phyloP scores from a whole-genome alignment of 2,797 vertebrate genomes.

The Tarsius wallacei region DNA sequence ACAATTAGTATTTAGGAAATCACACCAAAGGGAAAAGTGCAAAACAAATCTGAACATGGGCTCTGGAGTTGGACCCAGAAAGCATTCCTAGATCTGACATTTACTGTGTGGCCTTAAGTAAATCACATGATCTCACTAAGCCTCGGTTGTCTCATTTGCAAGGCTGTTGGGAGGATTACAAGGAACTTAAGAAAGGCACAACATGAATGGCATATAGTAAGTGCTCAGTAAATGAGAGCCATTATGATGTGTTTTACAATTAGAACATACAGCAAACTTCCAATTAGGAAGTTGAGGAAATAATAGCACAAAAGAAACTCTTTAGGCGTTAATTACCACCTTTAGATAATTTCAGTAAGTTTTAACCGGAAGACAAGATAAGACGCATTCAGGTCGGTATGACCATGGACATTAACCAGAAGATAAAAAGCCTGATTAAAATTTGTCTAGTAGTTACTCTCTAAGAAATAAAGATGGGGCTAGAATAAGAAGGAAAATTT shows the following conservation, averaged over 20 bases:
- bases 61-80: not conserved
- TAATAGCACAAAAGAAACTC: not conserved
- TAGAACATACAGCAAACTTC: slow-evolving; percentile 14
- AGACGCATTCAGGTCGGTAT: too few species aligned
- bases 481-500: slow-evolving; percentile 12
- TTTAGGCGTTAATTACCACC: not conserved
- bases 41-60: not conserved
- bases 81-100: not conserved
- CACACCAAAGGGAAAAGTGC: not conserved
- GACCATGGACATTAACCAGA: too few species aligned
- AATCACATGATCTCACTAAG: not conserved
- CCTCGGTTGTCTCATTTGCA: not conserved
- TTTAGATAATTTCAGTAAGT: slow-evolving; percentile 18
- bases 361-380: too few species aligned
- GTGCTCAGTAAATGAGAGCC: too few species aligned
- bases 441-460: too few species aligned
- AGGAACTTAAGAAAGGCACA: slow-evolving; percentile 12
- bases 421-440: not conserved
- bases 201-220: not conserved
- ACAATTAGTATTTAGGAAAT: not conserved
- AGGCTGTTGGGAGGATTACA: too few species aligned
- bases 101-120: not conserved
- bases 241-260: slow-evolving; percentile 1
- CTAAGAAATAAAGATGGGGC: not conserved
- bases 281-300: slow-evolving; percentile 29